Percentiles rank a stretch among this genome's conserved stretches.
Evolutionary conservation across 2,797 vertebrate genomes (phyloP).

Genomic region (Gymnodraco acuticeps): DNA sequence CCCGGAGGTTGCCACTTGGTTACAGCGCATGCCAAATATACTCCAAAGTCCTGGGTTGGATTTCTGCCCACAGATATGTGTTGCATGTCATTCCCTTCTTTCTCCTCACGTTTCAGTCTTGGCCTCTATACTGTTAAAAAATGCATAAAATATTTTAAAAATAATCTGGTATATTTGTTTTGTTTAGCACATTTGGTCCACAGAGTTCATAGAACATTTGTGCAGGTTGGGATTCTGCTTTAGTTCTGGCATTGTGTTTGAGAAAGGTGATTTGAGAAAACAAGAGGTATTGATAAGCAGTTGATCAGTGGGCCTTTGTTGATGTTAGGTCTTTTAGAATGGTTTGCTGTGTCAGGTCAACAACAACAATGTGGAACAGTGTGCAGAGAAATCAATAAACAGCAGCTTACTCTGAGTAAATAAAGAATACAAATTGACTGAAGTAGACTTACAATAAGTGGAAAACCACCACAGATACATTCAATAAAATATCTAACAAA

Average conservation of each 20-base stretch:
- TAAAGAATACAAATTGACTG: slow-evolving; percentile 14
- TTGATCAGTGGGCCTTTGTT: slow-evolving; percentile 21
- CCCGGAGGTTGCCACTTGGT: too few relatives aligned
- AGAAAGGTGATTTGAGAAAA: background rate
- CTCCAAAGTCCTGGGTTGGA: background rate
- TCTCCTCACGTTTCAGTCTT: background rate
- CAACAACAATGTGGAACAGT: background rate
- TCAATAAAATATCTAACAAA: background rate
- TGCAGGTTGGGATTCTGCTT: background rate
- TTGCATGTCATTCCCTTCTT: background rate
- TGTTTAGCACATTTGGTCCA: background rate
- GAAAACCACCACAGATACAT: background rate
- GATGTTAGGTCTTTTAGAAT: background rate
- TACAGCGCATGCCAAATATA: too few relatives aligned
- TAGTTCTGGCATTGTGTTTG: background rate
- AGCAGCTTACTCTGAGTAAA: background rate
- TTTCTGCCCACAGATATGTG: background rate
- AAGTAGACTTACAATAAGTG: background rate
- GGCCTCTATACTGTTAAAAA: background rate
- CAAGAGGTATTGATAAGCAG: background rate
- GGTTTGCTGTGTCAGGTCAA: slow-evolving; percentile 2
- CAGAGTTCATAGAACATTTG: background rate
- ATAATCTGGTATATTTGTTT: background rate
- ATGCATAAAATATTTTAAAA: background rate
- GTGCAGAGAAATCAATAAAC: slow-evolving; percentile 18